phyloP scores from a whole-genome alignment of 2,888 invertebrate species.

The Kuschelorhynchus macadamiae region DNA sequence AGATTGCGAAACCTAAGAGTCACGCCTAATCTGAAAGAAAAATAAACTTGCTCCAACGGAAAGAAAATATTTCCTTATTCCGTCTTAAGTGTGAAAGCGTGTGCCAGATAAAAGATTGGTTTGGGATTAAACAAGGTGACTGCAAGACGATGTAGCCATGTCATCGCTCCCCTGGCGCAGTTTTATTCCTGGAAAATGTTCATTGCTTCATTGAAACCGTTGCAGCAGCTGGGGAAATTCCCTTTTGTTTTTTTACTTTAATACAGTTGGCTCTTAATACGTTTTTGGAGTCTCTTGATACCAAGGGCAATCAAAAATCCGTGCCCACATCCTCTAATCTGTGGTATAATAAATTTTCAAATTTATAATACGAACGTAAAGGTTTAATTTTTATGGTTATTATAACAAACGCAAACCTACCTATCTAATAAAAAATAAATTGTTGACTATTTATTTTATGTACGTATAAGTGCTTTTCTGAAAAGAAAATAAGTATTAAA shows the following conservation, averaged over 20 bases:
- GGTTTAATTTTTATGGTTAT: too few species aligned
- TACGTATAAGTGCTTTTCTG: too few species aligned
- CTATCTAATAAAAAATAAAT: too few species aligned
- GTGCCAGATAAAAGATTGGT: conserved; percentile 70
- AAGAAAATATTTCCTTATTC: conserved; percentile 66
- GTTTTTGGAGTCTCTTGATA: too few species aligned
- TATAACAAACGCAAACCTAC: too few species aligned
- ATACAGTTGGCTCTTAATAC: background rate
- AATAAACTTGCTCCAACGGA: conserved; percentile 60
- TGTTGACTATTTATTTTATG: too few species aligned
- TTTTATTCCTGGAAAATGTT: conserved; percentile 32
- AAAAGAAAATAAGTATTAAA: too few species aligned
- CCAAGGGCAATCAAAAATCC: too few species aligned
- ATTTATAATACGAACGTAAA: too few species aligned
- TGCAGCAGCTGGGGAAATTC: conserved; percentile 24
- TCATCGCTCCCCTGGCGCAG: conserved; percentile 24
- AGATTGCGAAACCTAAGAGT: background rate
- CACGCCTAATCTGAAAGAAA: conserved; percentile 55
- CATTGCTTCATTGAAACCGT: conserved; percentile 31
- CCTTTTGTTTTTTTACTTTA: background rate
- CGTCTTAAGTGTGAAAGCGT: conserved; percentile 68
- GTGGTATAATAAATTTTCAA: too few species aligned
- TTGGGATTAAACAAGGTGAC: conserved; percentile 68
- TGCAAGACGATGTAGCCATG: conserved; percentile 40
- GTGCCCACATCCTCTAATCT: too few species aligned